phyloP scores from a whole-genome alignment of 2,113 vertebrate genomes.

The Psittacula cyanocephala region DNA sequence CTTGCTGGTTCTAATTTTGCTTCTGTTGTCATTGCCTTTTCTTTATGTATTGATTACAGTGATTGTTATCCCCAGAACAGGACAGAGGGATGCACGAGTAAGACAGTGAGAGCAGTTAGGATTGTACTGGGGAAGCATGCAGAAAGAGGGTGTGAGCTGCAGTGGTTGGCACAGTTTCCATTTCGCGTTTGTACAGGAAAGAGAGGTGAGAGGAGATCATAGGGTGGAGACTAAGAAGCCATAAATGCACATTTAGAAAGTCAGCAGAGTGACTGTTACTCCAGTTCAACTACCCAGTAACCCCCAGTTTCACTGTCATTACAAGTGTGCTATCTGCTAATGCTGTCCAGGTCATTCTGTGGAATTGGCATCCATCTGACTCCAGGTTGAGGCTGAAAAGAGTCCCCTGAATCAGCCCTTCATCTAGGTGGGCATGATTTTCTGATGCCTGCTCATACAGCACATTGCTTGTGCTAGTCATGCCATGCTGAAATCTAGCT shows the following conservation, averaged over 20 bases:
- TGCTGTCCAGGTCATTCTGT: not conserved
- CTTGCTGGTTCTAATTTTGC: not conserved
- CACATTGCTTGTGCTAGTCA: fast-evolving
- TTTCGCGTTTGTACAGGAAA: not conserved
- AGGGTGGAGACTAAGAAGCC: not conserved
- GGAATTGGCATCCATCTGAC: not conserved
- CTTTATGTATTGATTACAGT: not conserved
- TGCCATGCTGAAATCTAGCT: not conserved
- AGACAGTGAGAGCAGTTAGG: not conserved
- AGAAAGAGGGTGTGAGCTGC: not conserved
- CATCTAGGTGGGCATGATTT: fast-evolving
- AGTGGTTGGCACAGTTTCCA: not conserved
- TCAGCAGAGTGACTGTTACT: not conserved
- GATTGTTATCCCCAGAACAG: fast-evolving
- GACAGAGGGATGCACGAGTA: not conserved
- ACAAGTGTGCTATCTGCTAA: not conserved
- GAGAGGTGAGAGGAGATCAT: not conserved
- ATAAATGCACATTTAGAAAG: not conserved
- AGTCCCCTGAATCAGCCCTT: not conserved
- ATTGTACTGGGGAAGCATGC: not conserved
- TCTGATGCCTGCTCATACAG: not conserved
- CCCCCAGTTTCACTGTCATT: not conserved
- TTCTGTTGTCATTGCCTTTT: not conserved
- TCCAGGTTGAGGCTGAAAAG: not conserved
- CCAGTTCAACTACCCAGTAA: not conserved